phyloP scores from a whole-genome alignment of 1,140 invertebrate species.

The Brachionus rotundiformis region DNA sequence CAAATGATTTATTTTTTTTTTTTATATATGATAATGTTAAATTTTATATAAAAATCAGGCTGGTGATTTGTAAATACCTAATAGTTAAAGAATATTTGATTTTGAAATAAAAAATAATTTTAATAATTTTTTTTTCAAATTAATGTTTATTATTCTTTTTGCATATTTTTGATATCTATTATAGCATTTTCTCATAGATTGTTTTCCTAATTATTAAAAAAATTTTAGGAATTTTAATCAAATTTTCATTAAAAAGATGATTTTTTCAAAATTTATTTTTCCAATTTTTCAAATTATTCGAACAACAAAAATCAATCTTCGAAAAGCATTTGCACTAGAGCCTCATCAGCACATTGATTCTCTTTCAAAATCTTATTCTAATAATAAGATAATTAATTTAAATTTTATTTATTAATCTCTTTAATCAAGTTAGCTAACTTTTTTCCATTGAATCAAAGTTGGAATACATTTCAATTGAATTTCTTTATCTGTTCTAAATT shows the following conservation, averaged over 20 bases:
- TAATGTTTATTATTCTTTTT: no score
- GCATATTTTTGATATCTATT: no score
- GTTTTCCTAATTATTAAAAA: background rate
- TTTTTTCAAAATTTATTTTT: background rate
- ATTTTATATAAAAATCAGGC: conserved; percentile 20
- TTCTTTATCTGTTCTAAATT: conserved; percentile 37
- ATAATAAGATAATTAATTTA: no score
- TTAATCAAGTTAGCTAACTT: background rate
- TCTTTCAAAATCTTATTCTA: conserved; percentile 42
- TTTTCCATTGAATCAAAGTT: conserved; percentile 49
- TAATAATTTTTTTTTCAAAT: background rate
- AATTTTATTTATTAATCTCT: no score
- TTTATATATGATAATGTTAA: conserved; percentile 9
- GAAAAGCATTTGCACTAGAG: conserved; percentile 27
- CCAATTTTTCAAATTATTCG: background rate
- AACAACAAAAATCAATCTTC: conserved; percentile 4
- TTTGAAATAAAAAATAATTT: background rate
- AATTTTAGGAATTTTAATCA: background rate
- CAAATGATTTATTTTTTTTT: conserved; percentile 15
- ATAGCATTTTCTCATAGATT: no score
- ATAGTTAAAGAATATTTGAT: background rate
- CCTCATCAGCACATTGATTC: conserved; percentile 50
- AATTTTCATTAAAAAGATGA: no score
- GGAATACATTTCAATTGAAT: conserved; percentile 40
- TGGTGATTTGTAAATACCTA: conserved; percentile 34